Evolutionary conservation across 2,888 invertebrate species (phyloP).

Genomic region (Timema podura): DNA sequence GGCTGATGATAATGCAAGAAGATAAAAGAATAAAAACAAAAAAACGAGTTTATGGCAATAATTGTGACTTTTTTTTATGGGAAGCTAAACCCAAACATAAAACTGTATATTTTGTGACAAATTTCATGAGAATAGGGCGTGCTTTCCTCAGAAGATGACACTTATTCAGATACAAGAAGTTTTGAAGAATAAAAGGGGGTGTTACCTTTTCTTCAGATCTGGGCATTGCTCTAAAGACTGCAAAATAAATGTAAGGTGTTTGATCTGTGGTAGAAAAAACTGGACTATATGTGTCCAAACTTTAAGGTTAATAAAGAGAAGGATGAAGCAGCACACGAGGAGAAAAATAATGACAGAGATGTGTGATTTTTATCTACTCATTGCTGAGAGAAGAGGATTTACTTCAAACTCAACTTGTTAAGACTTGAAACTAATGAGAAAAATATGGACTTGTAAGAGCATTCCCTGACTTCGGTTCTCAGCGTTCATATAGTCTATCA

Average conservation of each 20-base stretch:
- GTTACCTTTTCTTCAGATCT: not conserved
- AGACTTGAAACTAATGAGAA: not conserved
- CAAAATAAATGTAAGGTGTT: not conserved
- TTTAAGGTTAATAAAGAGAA: not conserved
- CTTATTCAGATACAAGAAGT: not conserved
- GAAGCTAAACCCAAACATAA: not conserved
- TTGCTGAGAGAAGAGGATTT: not conserved
- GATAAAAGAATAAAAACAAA: not conserved
- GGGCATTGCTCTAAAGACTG: not conserved
- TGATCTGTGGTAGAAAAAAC: not conserved
- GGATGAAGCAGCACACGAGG: not conserved
- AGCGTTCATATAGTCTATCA: not conserved
- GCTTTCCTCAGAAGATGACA: not conserved
- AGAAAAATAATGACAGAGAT: not conserved
- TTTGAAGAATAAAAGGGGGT: not conserved
- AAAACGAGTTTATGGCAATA: not conserved
- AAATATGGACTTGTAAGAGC: not conserved
- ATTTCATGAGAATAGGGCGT: not conserved
- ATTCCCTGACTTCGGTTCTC: not conserved
- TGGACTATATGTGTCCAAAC: not conserved
- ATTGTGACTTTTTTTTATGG: not conserved
- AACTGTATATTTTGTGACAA: conserved; percentile 2
- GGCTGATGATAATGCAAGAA: not conserved
- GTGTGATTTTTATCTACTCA: not conserved
- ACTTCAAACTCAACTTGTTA: not conserved